Base-by-base conservation (phyloP, 2,888 invertebrate genomes). In the Junonia oenone region DNA sequence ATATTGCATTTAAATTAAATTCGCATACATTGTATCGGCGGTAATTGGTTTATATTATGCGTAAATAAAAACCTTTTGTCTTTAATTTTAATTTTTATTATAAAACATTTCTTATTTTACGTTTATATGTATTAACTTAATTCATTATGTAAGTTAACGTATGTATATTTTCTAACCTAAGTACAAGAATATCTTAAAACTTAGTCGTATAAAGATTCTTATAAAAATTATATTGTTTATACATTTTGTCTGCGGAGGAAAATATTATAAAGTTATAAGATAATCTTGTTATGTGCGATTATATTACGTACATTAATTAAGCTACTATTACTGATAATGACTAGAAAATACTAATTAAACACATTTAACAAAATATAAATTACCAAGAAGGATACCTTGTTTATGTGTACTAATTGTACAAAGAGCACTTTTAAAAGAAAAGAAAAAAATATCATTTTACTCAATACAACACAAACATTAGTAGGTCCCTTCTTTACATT, bases 401-500 rank as follows among this genome's bases (percentile, higher is more conserved):
- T 38, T 14, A 38, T 17, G 0, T 38, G 38, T 17, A 31, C 17
- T 1, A 17, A 15, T 9, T n/a, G 5, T 40, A 3, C 38, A 40
- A 9, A 19, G 11, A 19, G 11, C n/a, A 19, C 17, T 22, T 22
- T n/a, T 43, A 26, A 43, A 43, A 26, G 19, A 2, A 43, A 43
- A n/a, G n/a, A 2, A 43, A 13, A 1, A 22, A 26, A 19, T 5
- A 22, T 19, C 6, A 43, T 37, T 37, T 14, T 37, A 14, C 15
- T 37, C 15, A 55, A 26, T 33, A 63, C 45, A 58, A 61, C 54
- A 60, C 64, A 69, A 66, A 66, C 73, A 66, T 71, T 57, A 66
- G 66, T 72, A 76, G 78, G 78, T 80, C 78, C 78, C 79, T 80
- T 74, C 62, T 65, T 66, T 65, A 29, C 61, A 46, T 43, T 46